A percentile compares a stretch with the other conserved stretches of the same genome.
phyloP scores from a whole-genome alignment of 2,113 vertebrate genomes.

The Casuarius casuarius region DNA sequence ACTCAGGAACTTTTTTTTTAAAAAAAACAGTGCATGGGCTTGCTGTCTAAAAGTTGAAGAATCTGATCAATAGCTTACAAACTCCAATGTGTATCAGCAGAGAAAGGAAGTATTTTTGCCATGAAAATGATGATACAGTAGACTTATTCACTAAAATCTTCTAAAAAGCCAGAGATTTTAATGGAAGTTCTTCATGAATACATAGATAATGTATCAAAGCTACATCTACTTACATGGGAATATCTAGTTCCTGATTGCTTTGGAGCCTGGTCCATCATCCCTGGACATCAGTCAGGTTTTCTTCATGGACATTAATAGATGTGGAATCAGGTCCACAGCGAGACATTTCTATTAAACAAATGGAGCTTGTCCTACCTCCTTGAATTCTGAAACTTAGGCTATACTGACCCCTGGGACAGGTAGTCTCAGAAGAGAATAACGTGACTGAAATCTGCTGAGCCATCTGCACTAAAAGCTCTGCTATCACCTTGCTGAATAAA shows the following conservation, averaged over 20 bases:
- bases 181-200: not conserved
- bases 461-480: not conserved
- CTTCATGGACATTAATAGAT: not conserved
- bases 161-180: not conserved
- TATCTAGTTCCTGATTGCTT: not conserved
- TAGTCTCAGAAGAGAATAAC: not conserved
- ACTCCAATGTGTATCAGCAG: not conserved
- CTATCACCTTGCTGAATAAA: not conserved
- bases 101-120: not conserved
- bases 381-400: not conserved
- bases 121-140: not conserved
- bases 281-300: not conserved
- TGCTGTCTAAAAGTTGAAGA: not conserved
- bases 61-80: not conserved
- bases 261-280: not conserved
- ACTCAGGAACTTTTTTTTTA: not conserved
- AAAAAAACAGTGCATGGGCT: not conserved
- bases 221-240: not conserved
- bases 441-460: not conserved
- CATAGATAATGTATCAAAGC: not conserved
- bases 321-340: not conserved
- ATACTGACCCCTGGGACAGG: not conserved
- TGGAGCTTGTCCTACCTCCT: not conserved
- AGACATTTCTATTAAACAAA: not conserved
- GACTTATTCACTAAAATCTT: not conserved